Evolutionary conservation across 2,888 invertebrate species (phyloP), one percentile per base, ranked within the genome.

Genomic region (Polydrusus cervinus): DNA sequence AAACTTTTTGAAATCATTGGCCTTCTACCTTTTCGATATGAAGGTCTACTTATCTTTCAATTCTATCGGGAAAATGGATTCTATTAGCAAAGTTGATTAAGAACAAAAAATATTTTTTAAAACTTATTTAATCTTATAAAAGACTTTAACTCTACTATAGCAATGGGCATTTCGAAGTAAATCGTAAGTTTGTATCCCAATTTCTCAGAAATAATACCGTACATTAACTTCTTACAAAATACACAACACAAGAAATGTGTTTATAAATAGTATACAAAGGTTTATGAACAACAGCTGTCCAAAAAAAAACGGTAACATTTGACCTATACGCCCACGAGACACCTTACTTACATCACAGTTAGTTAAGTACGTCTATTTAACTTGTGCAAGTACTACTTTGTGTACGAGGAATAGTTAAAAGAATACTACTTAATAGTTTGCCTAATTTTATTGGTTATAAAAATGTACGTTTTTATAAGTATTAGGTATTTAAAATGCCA

Each of bases 281-380:
- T 34, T 66, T 53, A 40, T 51, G 51, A 66, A 66, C 51, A 53
- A 66, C 51, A 8, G 20, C 38, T 66, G 53, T 64, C 47, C 53
- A 20, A 66, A 66, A 80, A 81, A 65, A 64, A 34, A 20, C 40
- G 79, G 20, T 75, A 74, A 81, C 81, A 80, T 82, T 80, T 83
- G 83, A 83, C 83, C 83, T 81, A 80, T 80, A 81, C 82, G 76
- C 83, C 83, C 79, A 83, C 83, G 79, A 65, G 49, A 53, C 18
- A 51, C 74, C 55, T 78, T 64, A 79, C 78, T 82, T 81, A 81
- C 80, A 81, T 79, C 80, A 79, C 78, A 77, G 79, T 74, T 74
- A 74, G 74, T 74, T 74, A 69, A 64, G 69, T 69, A 74, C 68
- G 47, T 55, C 62, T 60, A 73, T 73, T 68, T 20, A 43, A 51